phyloP scores from a whole-genome alignment of 2,113 vertebrate genomes.

The Halichoerus grypus region DNA sequence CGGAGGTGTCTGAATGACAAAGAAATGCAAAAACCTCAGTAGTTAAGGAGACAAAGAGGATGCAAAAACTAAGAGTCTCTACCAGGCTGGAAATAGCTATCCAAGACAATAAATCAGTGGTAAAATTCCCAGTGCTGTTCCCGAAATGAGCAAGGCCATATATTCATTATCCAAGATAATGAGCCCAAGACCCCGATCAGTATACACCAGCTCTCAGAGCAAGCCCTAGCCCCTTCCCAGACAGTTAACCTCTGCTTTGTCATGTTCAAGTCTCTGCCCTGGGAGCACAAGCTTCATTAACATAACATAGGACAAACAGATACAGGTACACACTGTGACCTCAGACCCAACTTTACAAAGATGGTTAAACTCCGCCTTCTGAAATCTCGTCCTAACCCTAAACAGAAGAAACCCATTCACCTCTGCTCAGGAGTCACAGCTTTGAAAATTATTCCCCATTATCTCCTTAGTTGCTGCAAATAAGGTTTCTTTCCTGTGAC shows the following conservation, averaged over 20 bases:
- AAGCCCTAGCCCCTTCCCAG: neutral
- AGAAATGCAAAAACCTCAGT: neutral
- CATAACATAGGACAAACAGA: neutral
- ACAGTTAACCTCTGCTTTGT: neutral
- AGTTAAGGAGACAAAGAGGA: neutral
- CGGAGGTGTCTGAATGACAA: neutral
- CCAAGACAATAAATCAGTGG: neutral
- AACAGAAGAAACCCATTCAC: neutral
- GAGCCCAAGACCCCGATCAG: neutral
- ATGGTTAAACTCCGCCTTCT: neutral
- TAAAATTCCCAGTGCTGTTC: neutral
- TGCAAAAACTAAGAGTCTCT: neutral
- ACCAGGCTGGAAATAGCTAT: neutral
- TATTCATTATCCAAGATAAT: neutral
- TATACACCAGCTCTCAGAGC: neutral
- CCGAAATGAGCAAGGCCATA: neutral
- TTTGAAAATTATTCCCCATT: neutral
- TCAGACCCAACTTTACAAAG: neutral
- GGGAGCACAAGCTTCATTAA: neutral
- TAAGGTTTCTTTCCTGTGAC: neutral
- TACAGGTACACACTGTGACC: neutral
- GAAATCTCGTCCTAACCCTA: neutral
- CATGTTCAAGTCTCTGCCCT: neutral
- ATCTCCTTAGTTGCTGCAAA: neutral
- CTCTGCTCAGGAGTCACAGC: neutral